Evolutionary conservation across 2,797 vertebrate species (phyloP), one percentile per base, ranked within the genome.

Genomic region (Cichlasoma orientale): DNA sequence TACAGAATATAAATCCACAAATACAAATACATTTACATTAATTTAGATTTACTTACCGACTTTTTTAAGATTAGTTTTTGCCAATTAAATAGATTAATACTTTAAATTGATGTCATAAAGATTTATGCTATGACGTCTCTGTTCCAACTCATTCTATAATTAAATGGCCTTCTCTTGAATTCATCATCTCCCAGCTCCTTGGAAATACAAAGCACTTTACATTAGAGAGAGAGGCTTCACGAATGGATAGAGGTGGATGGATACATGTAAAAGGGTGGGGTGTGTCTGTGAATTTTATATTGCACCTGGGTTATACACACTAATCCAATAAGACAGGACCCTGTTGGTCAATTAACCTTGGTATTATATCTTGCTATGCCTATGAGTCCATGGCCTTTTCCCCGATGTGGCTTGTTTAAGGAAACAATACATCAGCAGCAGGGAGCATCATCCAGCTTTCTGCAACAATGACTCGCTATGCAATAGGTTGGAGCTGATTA

Each of bases 271-370:
- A 71, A 44, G 25, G 33, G 31, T 9, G 18, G 69, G 18, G 68
- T 72, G 77, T 66, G 41, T 78, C 52, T 79, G 50, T 74, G 36
- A 73, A 73, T 69, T 76, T 86, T 80, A 85, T 83, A 80, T 83
- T 87, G 80, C 83, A 90, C 90, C 79, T 89, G 88, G 80, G 77
- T 90, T 89, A 85, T 82, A 86, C 78, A 44, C 87, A 58, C 85
- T 95, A 94, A 95, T 94, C 80, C 85, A 90, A 92, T 91, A 86
- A 90, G 94, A 93, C 91, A 93, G 85, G 85, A 89, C 83, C 27
- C 87, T 91, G 92, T 92, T 93, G 93, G 93, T 94, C 93, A 94
- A 94, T 96, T 95, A 95, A 94, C 93, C 94, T 93, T 91, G 82
- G 91, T 88, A 91, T 92, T 91, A 93, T 79, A 91, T 92, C 92